phyloP scores from a whole-genome alignment of 2,797 vertebrate genomes.

The Notolepis coatsorum region DNA sequence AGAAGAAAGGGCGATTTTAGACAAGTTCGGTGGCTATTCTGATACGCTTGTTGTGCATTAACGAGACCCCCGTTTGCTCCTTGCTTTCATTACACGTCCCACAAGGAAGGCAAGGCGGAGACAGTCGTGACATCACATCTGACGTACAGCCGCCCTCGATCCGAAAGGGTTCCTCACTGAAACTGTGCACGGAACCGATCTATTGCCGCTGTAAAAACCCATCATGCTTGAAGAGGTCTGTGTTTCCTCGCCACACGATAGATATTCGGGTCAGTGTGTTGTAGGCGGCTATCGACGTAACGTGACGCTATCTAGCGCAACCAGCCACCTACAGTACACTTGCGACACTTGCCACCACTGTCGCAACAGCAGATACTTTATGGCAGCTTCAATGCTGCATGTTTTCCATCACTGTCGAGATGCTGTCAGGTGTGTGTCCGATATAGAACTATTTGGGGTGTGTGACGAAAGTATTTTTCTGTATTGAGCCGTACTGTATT shows the following conservation, averaged over 20 bases:
- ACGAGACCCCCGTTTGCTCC: neutral
- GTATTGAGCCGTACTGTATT: too few species aligned
- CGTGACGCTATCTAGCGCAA: slow-evolving; percentile 35
- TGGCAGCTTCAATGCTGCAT: neutral
- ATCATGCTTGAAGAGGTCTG: slow-evolving; percentile 12
- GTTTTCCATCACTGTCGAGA: slow-evolving; percentile 8
- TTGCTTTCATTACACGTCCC: slow-evolving; percentile 32
- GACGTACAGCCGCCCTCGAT: neutral
- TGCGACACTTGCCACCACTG: slow-evolving; percentile 61
- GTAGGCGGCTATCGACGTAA: slow-evolving; percentile 43
- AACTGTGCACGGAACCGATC: neutral
- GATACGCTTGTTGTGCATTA: neutral
- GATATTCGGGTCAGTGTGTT: slow-evolving; percentile 52
- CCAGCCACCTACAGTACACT: slow-evolving; percentile 48
- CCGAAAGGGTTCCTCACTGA: neutral
- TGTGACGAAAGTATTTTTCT: too few species aligned
- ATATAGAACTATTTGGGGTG: too few species aligned
- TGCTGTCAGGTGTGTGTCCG: neutral
- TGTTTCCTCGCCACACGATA: neutral
- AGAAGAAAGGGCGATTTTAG: neutral
- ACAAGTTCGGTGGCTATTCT: neutral
- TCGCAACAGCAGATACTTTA: slow-evolving; percentile 47
- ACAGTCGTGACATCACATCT: slow-evolving; percentile 22
- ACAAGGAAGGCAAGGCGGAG: slow-evolving; percentile 12
- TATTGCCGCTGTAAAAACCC: slow-evolving; percentile 1